Evolutionary conservation across 2,888 invertebrate species (phyloP), one percentile per base, ranked within the genome.

Genomic region (Agriotes lineatus): DNA sequence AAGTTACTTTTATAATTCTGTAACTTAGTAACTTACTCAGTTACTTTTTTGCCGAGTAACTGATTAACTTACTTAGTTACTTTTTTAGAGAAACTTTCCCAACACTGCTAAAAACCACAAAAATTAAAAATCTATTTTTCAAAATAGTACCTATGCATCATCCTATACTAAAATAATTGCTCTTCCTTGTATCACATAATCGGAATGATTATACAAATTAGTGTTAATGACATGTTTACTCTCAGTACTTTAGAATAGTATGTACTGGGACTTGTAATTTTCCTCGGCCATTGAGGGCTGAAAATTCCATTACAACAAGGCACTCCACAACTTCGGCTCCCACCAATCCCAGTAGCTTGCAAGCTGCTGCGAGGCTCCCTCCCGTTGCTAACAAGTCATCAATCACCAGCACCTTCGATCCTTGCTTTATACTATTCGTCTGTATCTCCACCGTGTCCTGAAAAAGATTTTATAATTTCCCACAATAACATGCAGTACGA

Each of bases 351-450:
- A 97, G 82, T 19, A 98, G 82, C 7, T 90, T 84, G 35, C 88
- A 86, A 0, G 95, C 91, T 3, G 96, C 96, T 3, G 86, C 83
- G 78, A 97, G 85, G 0, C 90, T 88, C 80, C 98, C 99, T 71
- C 99, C 99, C 1, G 99, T 99, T 0, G 99, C 99, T 67, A 99
- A 85, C 18, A 99, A 85, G 85, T 99, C 99, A 82, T 99, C 99
- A 0, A 99, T 87, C 20, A 99, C 88, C 0, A 99, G 83, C 52
- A 97, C 94, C 75, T 90, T 92, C 68, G 92, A 88, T 0, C 93
- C 94, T 0, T 88, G 84, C 67, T 85, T 86, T 3, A 98, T 85
- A 6, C 88, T 85, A 22, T 88, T 87, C 71, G 88, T 88, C 85
- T 98, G 97, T 30, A 97, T 88, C 88, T 99, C 97, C 75, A 98